Evolutionary conservation across 2,888 invertebrate genomes (phyloP).

Genomic region (Cephus rjabovi): DNA sequence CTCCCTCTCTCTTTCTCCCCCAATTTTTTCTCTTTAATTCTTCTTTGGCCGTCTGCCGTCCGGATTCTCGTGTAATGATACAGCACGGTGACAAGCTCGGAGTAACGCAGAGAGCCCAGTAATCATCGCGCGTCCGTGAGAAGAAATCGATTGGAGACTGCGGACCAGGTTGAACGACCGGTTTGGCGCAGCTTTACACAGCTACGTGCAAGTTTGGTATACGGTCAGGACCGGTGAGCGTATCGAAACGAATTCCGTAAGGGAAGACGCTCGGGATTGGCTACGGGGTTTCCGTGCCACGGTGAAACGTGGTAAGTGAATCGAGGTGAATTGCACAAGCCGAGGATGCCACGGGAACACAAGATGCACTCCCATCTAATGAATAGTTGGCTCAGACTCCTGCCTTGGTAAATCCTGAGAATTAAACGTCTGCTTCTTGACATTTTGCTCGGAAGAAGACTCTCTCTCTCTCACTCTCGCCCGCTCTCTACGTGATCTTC

Average conservation of each 20-base stretch:
- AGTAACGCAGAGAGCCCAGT: background rate
- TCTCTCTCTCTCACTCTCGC: background rate
- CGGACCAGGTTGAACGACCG: background rate
- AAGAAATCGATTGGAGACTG: background rate
- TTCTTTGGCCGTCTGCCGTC: background rate
- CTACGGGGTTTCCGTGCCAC: constrained; percentile 26
- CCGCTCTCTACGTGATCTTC: background rate
- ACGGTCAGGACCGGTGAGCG: background rate
- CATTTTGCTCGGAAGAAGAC: constrained; percentile 49
- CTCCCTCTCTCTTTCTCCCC: constrained; percentile 23
- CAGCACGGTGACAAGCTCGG: background rate
- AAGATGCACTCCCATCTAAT: constrained; percentile 53
- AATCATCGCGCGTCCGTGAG: background rate
- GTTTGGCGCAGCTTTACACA: constrained; percentile 1
- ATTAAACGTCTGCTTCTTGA: constrained; percentile 60
- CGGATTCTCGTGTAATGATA: background rate
- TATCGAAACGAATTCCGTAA: background rate
- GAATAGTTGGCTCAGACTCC: constrained; percentile 52
- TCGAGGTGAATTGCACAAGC: constrained; percentile 46
- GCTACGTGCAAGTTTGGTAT: constrained; percentile 3
- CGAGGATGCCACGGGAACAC: constrained; percentile 41
- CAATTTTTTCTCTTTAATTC: background rate
- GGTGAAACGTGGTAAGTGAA: constrained; percentile 38
- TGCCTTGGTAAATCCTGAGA: constrained; percentile 51
- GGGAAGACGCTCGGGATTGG: background rate